These are phyloP conservation scores for Parazoanthus darwini DNA, from an alignment of 92 coral and sea anemone species.

Conservation along the genomic window DNA sequence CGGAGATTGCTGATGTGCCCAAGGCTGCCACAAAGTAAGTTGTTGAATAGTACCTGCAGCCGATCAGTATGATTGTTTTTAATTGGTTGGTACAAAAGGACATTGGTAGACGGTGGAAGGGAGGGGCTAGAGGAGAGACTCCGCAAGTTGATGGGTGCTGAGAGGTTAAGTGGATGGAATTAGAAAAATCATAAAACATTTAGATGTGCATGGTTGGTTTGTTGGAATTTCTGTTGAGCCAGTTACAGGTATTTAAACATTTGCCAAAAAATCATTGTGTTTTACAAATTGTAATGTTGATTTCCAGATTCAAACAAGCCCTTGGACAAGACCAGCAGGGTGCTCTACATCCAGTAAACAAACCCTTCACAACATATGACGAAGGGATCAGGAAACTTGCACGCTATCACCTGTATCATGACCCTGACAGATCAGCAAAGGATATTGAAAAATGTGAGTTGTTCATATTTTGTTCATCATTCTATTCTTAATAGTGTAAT, in stretches of 20 bases:
- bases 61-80: no score
- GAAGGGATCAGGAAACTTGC: constrained; percentile 79
- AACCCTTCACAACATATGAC: constrained; percentile 71
- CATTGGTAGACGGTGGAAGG: not conserved
- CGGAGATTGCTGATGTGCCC: constrained; percentile 75
- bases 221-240: no score
- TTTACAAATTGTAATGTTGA: not conserved
- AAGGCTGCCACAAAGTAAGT: constrained; percentile 83
- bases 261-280: no score
- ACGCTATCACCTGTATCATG: constrained; percentile 89
- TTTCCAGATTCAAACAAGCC: constrained; percentile 74
- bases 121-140: no score
- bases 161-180: no score
- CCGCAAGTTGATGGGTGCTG: no score
- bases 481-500: no score
- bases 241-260: no score
- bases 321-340: constrained; percentile 87
- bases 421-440: constrained; percentile 76
- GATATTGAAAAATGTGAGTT: constrained; percentile 76
- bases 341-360: constrained; percentile 75
- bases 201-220: no score
- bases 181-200: no score
- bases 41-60: not conserved
- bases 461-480: not conserved
- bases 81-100: not conserved